Evolutionary conservation across 2,888 invertebrate species (phyloP).

Genomic region (Aproaerema taeniolella): DNA sequence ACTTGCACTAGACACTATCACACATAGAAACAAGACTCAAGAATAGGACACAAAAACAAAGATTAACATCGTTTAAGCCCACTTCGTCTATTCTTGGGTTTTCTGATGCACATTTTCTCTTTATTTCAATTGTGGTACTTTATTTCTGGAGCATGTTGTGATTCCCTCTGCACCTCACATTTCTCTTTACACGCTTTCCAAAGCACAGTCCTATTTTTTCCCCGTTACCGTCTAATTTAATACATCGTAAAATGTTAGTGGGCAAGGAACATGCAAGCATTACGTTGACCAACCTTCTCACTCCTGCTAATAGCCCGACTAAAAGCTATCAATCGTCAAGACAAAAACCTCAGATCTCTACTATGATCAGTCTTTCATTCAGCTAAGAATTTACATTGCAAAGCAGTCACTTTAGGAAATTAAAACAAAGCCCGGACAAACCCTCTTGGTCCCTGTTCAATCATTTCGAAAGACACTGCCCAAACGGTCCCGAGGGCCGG

Average conservation of each 20-base stretch:
- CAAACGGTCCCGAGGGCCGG: slow-evolving; percentile 59
- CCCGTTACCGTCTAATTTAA: slow-evolving; percentile 6
- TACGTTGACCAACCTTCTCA: slow-evolving; percentile 3
- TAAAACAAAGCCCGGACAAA: slow-evolving; percentile 68
- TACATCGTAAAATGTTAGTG: not conserved
- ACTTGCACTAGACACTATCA: slow-evolving; percentile 57
- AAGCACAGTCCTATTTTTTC: slow-evolving; percentile 4
- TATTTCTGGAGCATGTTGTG: slow-evolving; percentile 19
- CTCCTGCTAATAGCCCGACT: slow-evolving; percentile 8
- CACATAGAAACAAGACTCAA: slow-evolving; percentile 56
- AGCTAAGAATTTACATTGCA: slow-evolving; percentile 58
- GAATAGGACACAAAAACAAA: slow-evolving; percentile 36
- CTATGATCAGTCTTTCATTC: slow-evolving; percentile 41
- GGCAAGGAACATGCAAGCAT: slow-evolving; percentile 4
- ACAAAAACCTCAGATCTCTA: slow-evolving; percentile 36
- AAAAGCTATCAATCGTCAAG: slow-evolving; percentile 10
- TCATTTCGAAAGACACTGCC: slow-evolving; percentile 66
- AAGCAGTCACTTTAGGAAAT: slow-evolving; percentile 73
- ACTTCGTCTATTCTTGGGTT: slow-evolving; percentile 34
- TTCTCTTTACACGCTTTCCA: slow-evolving; percentile 9
- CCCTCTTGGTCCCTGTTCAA: slow-evolving; percentile 71
- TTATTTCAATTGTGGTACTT: slow-evolving; percentile 9
- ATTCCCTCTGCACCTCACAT: slow-evolving; percentile 12
- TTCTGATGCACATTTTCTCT: slow-evolving; percentile 17
- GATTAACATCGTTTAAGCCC: slow-evolving; percentile 17